These are phyloP conservation scores for Blastobasis lacticolella DNA, from an alignment of 2,888 invertebrate species.

Conservation along the genomic window DNA sequence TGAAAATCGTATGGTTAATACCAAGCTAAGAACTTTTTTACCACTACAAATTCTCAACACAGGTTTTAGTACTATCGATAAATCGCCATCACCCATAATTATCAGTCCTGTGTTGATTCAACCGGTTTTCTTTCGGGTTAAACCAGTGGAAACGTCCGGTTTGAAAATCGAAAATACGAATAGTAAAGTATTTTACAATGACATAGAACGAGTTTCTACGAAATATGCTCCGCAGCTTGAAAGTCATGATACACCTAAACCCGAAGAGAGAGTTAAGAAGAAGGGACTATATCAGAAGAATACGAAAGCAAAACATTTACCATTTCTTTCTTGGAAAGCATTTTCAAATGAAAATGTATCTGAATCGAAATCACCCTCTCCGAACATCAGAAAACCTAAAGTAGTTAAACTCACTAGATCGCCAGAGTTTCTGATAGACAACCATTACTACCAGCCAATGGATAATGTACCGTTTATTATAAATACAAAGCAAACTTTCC, in stretches of 20 bases:
- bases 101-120: constrained; percentile 57
- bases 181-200: constrained; percentile 52
- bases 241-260: constrained; percentile 12
- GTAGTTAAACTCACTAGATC: constrained; percentile 45
- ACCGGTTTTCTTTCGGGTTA: constrained; percentile 33
- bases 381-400: constrained; percentile 21
- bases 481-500: constrained; percentile 35
- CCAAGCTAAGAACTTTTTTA: constrained; percentile 37
- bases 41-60: constrained; percentile 43
- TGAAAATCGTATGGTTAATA: constrained; percentile 7
- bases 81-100: constrained; percentile 42
- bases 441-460: constrained; percentile 59
- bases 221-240: constrained; percentile 1
- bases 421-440: constrained; percentile 52
- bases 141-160: background rate
- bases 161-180: constrained; percentile 26
- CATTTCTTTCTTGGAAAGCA: constrained; percentile 40
- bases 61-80: constrained; percentile 22
- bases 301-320: constrained; percentile 39
- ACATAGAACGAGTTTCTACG: constrained; percentile 49
- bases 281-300: constrained; percentile 50
- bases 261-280: constrained; percentile 23
- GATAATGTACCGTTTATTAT: constrained; percentile 53
- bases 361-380: constrained; percentile 26
- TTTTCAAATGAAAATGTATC: constrained; percentile 33